Percentiles rank a stretch among this genome's conserved stretches.
Conservation (phyloP, 92 coral and sea anemone genomes). For the Porites rus region DNA sequence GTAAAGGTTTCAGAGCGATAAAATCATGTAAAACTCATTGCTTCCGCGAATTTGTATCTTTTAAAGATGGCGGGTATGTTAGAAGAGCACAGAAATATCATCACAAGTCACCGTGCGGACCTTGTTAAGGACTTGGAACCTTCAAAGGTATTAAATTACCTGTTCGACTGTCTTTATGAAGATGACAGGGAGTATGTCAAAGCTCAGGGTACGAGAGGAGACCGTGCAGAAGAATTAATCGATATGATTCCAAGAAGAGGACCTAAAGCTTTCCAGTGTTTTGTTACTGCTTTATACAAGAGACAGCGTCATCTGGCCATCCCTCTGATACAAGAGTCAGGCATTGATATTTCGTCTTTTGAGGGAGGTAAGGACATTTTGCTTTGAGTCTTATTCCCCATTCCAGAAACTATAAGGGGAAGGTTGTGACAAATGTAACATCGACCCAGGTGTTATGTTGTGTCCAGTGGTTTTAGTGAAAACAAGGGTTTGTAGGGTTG, state of each 20-base stretch:
- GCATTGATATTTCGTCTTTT: not conserved
- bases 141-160: conserved; percentile 38
- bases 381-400: too few species aligned
- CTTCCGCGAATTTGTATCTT: not conserved
- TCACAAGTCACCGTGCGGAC: conserved; percentile 43
- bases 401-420: too few species aligned
- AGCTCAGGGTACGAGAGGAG: not conserved
- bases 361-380: conserved; percentile 3
- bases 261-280: conserved; percentile 55
- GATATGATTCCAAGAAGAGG: conserved; percentile 64
- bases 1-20: too few species aligned
- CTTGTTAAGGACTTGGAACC: conserved; percentile 76
- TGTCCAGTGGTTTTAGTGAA: too few species aligned
- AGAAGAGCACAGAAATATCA: conserved; percentile 28
- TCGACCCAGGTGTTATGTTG: too few species aligned
- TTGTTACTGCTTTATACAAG: conserved; percentile 34
- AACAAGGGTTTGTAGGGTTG: too few species aligned
- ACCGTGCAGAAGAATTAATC: conserved; percentile 46
- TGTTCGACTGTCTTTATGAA: conserved; percentile 46
- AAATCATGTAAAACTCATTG: too few species aligned
- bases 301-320: conserved; percentile 47
- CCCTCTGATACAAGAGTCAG: conserved; percentile 38
- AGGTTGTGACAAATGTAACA: too few species aligned
- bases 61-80: not conserved
- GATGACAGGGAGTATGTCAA: conserved; percentile 30